Base-by-base conservation (phyloP, 2,797 vertebrate genomes). In the Decapterus maruadsi region DNA sequence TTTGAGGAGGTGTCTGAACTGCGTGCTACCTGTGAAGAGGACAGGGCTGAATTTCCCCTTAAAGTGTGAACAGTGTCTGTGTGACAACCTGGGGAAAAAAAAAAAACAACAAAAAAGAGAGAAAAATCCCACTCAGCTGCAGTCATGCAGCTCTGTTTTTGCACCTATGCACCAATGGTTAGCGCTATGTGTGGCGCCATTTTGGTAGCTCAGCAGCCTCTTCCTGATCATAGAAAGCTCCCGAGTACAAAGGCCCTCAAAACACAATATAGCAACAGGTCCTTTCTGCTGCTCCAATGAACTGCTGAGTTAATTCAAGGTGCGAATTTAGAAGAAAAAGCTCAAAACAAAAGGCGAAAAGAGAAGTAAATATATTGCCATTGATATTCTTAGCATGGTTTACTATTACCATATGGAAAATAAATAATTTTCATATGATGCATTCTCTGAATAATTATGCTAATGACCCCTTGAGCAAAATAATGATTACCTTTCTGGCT, bases 401-500 rank as follows among this genome's bases (percentile, higher is more conserved):
- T 82, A 78, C 68, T 80, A 40, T 77, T 29, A 75, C 82, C 74
- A 69, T 80, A 87, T 90, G 66, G 82, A 84, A 75, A 86, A 74
- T 85, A 81, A 90, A 90, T 80, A 71, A 64, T 88, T 85, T 85
- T 71, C 51, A 75, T 85, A 77, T 83, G 59, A 71, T 75, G 43
- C 61, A 45, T 75, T 69, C 63, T 8, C 54, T 81, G 34, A 86
- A 87, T 87, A 83, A 84, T 89, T 90, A 88, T 87, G 76, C 80
- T 87, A 86, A 91, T 85, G 77, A 70, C 20, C 29, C 58, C 62
- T 75, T 64, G 54, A 82, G 77, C 46, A 74, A 83, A 90, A 84
- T 83, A 87, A 89, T 84, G 73, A 92, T 90, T 83, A 86, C 79
- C 83, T 87, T 84, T 88, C 76, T 82, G 79, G 67, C 82, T 89